Evolutionary conservation across 2,888 invertebrate genomes (phyloP).

Genomic region (Sesamia inferens): DNA sequence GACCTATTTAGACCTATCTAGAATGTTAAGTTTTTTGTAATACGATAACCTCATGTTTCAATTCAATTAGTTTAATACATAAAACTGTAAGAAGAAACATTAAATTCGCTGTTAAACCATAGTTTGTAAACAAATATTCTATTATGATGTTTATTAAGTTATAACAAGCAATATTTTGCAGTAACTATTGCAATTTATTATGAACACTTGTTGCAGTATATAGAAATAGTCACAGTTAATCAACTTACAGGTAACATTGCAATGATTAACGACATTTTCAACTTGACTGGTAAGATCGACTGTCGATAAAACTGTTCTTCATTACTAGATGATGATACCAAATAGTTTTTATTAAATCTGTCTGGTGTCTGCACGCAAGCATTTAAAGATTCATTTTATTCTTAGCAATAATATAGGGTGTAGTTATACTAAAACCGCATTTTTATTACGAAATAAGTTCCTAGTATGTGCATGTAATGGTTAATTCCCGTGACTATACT

Average conservation of each 20-base stretch:
- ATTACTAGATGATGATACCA: constrained; percentile 11
- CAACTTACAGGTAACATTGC: constrained; percentile 33
- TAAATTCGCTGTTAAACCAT: constrained; percentile 19
- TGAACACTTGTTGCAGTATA: constrained; percentile 6
- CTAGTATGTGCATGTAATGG: constrained; percentile 19
- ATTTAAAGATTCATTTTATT: neutral
- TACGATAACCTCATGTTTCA: constrained; percentile 17
- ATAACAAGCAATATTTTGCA: constrained; percentile 5
- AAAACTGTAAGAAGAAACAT: constrained; percentile 26
- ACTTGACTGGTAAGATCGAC: constrained; percentile 32
- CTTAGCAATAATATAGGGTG: neutral
- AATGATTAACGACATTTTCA: constrained; percentile 38
- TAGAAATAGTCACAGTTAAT: constrained; percentile 34
- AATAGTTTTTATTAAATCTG: constrained; percentile 22
- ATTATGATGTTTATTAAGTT: constrained; percentile 20
- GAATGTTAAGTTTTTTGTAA: constrained; percentile 2
- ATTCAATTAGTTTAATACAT: constrained; percentile 32
- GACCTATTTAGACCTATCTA: neutral
- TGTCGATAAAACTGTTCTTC: constrained; percentile 35
- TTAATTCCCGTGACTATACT: constrained; percentile 52
- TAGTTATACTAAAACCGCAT: constrained; percentile 9
- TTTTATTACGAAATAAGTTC: constrained; percentile 31
- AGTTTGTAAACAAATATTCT: constrained; percentile 12
- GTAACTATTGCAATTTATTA: neutral
- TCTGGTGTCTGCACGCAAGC: neutral